Evolutionary conservation across 1,140 invertebrate species (phyloP).

Genomic region (Drosophila insularis): DNA sequence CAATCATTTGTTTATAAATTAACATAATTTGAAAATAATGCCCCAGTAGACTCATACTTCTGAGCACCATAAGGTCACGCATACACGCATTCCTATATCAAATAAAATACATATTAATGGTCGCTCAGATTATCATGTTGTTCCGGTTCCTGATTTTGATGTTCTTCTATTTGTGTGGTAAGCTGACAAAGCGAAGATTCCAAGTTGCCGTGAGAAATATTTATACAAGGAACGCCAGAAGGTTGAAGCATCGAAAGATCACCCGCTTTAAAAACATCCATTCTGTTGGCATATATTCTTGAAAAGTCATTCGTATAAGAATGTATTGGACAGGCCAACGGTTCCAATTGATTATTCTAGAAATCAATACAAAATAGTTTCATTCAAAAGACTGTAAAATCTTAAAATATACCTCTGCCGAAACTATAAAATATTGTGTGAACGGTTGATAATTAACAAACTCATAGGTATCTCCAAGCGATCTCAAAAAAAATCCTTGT

Average conservation of each 20-base stretch:
- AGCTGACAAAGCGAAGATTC: not conserved
- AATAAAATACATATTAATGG: too few relatives aligned
- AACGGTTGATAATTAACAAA: conserved; percentile 28
- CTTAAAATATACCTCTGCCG: conserved; percentile 13
- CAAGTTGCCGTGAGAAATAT: not conserved
- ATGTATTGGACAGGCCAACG: not conserved
- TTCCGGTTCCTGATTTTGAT: not conserved
- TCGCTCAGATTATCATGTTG: not conserved
- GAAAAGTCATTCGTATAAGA: not conserved
- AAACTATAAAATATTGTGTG: conserved; percentile 14
- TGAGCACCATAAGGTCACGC: not conserved
- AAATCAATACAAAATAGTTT: not conserved
- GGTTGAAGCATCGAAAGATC: not conserved
- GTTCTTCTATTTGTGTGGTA: not conserved
- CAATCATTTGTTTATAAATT: not conserved
- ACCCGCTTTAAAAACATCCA: not conserved
- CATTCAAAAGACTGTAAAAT: not conserved
- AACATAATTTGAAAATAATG: conserved; percentile 3
- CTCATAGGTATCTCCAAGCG: conserved; percentile 12
- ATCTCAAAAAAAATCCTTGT: conserved; percentile 27
- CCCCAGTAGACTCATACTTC: not conserved
- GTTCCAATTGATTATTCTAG: not conserved
- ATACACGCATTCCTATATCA: not conserved
- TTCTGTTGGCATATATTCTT: not conserved
- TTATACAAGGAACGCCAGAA: not conserved